Base-by-base conservation (phyloP, 1,140 invertebrate species). In the Argopecten irradians region DNA sequence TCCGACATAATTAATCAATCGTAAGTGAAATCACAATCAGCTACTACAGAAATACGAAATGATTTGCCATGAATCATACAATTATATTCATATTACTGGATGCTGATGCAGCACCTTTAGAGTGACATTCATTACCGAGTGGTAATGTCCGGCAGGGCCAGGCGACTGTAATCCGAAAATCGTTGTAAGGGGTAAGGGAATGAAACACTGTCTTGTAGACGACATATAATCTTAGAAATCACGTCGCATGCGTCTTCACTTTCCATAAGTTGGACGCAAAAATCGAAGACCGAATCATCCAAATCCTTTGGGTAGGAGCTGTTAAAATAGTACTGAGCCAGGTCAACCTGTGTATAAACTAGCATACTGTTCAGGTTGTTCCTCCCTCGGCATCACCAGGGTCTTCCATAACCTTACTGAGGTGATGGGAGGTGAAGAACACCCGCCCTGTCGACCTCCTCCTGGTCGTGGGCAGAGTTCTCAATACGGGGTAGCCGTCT, bases 281-380 rank as follows among this genome's bases (percentile, higher is more conserved):
- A 71, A 71, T 71, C 55, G 55, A 71, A 22, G 55, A 71, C n/a
- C 16, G 22, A n/a, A 71, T 71, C 22, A 16, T 71, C 55, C 55
- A 71, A 71, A 71, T 71, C 55, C 55, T 28, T 71, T 71, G 55
- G 55, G n/a, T 71, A 71, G 22, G 55, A 71, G 43, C n/a, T 71
- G n/a, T 3, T 5, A 71, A 71, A 71, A 28, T n/a, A n/a, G n/a
- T n/a, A 71, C 16, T 7, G 55, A 28, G 16, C 28, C 1, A n/a
- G 28, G 22, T 71, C 55, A 71, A n/a, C 55, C 55, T 71, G 22
- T 5, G 14, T 71, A 5, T 28, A 71, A 28, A 2, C 5, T 5
- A 28, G 55, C 22, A 11, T 28, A 1, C 5, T 28, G n/a, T 71
- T 71, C 55, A 71, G 55, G 55, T 71, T 71, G 55, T 71, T n/a